phyloP scores from a whole-genome alignment of 2,113 vertebrate species.

The Rhynchopsitta pachyrhyncha region DNA sequence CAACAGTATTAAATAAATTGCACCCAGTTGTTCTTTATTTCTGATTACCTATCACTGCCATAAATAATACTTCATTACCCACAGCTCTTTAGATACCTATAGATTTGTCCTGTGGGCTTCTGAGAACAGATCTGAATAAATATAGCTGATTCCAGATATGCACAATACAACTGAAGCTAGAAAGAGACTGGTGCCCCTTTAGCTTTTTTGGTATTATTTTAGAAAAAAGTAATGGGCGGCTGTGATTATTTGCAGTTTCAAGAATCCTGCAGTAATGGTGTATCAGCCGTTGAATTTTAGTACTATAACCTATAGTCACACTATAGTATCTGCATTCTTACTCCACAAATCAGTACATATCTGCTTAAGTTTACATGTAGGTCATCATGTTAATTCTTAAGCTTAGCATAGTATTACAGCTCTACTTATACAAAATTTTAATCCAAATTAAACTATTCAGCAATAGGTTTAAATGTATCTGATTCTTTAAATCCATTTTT shows the following conservation, averaged over 20 bases:
- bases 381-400: background rate
- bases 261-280: background rate
- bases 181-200: background rate
- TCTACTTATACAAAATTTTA: background rate
- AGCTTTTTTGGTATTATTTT: background rate
- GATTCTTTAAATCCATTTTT: constrained; percentile 27
- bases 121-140: background rate
- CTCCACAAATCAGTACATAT: background rate
- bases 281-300: background rate
- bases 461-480: background rate
- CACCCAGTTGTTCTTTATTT: background rate
- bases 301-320: background rate
- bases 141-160: background rate
- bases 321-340: background rate
- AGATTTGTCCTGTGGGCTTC: background rate
- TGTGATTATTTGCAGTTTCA: background rate
- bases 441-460: background rate
- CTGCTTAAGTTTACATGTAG: background rate
- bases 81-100: background rate
- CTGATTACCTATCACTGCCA: background rate
- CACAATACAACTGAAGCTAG: background rate
- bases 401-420: background rate
- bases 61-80: background rate
- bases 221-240: background rate
- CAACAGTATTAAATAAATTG: background rate